A percentile compares a stretch with the other conserved stretches of the same genome.
phyloP scores from a whole-genome alignment of 2,113 vertebrate species.

The Pollimyrus isidori region DNA sequence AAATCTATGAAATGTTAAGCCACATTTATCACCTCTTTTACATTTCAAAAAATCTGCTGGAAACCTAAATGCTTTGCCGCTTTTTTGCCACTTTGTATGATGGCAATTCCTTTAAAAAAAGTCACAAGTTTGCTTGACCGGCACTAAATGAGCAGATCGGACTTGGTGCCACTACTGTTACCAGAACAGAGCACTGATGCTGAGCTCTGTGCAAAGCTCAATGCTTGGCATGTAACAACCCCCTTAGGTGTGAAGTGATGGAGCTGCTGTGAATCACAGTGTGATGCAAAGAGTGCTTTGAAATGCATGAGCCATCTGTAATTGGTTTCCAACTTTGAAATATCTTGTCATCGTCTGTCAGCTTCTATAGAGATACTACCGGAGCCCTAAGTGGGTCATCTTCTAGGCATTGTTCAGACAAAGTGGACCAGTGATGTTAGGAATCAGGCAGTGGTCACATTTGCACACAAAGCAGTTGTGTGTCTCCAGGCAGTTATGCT shows the following conservation, averaged over 20 bases:
- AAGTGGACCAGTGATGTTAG: background rate
- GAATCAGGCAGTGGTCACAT: background rate
- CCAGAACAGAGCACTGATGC: background rate
- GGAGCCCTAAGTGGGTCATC: background rate
- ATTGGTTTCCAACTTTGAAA: background rate
- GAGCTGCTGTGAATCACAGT: background rate
- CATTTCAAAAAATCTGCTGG: background rate
- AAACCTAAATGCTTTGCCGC: background rate
- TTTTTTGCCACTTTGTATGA: background rate
- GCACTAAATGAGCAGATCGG: no score
- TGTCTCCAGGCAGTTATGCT: background rate
- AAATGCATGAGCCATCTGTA: background rate
- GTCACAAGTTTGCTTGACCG: background rate
- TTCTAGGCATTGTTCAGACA: background rate
- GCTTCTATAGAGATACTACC: background rate
- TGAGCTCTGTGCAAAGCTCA: background rate
- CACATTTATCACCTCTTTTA: background rate
- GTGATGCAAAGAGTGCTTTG: background rate
- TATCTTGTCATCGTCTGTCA: background rate
- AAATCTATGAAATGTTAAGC: background rate
- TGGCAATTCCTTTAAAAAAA: background rate
- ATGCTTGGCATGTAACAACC: background rate
- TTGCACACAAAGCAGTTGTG: background rate
- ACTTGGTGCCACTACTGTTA: background rate
- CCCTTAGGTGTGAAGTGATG: background rate